These are phyloP conservation scores for Aratinga solstitialis DNA, from an alignment of 2,797 vertebrate genomes.

Conservation along the genomic window DNA sequence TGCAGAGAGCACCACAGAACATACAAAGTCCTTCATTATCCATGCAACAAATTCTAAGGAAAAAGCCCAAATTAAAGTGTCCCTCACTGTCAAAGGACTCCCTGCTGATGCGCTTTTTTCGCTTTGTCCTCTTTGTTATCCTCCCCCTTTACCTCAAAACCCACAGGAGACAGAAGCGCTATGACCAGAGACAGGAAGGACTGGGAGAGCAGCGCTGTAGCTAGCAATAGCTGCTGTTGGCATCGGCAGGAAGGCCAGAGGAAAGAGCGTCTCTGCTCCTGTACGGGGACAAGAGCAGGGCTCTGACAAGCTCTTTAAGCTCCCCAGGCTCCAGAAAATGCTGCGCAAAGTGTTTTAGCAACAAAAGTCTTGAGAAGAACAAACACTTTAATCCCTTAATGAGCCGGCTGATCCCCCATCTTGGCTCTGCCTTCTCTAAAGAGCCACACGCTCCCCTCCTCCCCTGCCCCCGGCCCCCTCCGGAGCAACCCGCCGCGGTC, in stretches of 20 bases:
- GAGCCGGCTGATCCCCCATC: conserved; percentile 91
- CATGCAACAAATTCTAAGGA: not conserved
- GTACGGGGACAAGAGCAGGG: conserved; percentile 72
- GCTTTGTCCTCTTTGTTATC: not conserved
- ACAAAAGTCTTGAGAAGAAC: conserved; percentile 90
- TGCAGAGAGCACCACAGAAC: not conserved
- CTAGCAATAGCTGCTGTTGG: not conserved
- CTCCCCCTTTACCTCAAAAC: not conserved
- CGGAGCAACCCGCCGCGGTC: conserved; percentile 67
- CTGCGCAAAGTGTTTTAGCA: conserved; percentile 89
- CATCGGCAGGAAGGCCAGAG: not conserved
- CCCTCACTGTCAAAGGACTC: not conserved
- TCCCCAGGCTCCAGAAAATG: conserved; percentile 88
- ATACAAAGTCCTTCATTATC: not conserved
- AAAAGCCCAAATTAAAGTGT: not conserved
- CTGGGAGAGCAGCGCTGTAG: not conserved
- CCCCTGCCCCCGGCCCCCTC: conserved; percentile 74
- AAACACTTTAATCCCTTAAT: conserved; percentile 96
- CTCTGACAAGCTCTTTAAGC: conserved; percentile 86
- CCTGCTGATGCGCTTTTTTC: not conserved
- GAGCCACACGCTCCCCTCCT: conserved; percentile 78
- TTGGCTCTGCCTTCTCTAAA: conserved; percentile 87
- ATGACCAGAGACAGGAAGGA: not conserved
- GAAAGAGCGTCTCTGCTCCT: conserved; percentile 1
- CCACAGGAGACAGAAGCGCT: not conserved